Evolutionary conservation across 2,888 invertebrate species (phyloP).

Genomic region (Meiosimyza decipiens): DNA sequence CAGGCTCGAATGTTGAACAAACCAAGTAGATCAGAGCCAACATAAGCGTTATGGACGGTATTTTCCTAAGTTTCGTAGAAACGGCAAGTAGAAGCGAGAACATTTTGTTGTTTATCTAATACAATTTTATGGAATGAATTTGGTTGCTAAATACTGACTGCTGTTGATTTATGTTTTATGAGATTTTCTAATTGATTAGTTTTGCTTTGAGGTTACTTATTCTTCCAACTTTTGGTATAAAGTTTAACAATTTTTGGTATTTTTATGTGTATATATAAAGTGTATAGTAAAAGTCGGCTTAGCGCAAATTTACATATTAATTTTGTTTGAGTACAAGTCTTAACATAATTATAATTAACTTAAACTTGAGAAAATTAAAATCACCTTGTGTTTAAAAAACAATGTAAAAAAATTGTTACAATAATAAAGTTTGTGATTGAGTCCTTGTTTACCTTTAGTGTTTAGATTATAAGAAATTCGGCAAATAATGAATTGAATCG

Average conservation of each 20-base stretch:
- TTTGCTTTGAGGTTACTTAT: conserved; percentile 7
- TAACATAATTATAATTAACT: no score
- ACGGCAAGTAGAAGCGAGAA: neutral
- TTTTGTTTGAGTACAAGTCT: no score
- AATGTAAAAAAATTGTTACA: conserved; percentile 38
- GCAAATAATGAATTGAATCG: neutral
- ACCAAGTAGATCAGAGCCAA: conserved; percentile 10
- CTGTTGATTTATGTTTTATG: neutral
- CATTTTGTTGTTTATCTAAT: conserved; percentile 3
- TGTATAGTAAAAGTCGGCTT: no score
- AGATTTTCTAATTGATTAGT: neutral
- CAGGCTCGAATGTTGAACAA: conserved; percentile 29
- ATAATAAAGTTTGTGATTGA: conserved; percentile 12
- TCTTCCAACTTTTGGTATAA: neutral
- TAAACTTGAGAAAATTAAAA: no score
- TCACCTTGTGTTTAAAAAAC: conserved; percentile 29
- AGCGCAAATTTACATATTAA: no score
- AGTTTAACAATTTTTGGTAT: conserved; percentile 9
- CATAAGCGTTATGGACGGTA: conserved; percentile 1
- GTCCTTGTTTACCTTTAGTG: conserved; percentile 29
- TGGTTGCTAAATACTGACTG: neutral
- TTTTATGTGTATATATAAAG: neutral
- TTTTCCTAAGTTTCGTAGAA: neutral
- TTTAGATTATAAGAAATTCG: neutral
- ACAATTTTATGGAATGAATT: conserved; percentile 14